Evolutionary conservation across 2,888 invertebrate genomes (phyloP).

Genomic region (Leptinotarsa tumamoca): DNA sequence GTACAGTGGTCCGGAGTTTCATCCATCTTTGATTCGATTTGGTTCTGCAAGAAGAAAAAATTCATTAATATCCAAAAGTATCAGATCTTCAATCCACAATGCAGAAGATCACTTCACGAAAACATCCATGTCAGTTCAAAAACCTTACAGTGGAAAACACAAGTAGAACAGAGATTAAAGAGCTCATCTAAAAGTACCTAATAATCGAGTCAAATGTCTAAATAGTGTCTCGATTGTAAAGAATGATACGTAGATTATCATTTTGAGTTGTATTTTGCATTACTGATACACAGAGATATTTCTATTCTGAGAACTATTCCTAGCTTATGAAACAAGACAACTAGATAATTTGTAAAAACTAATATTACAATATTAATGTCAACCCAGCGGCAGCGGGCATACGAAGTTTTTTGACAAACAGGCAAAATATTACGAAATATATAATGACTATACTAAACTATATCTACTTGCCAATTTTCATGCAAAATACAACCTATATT

Average conservation of each 20-base stretch:
- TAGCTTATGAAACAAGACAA: conserved; percentile 36
- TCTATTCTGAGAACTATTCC: conserved; percentile 24
- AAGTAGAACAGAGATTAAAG: conserved; percentile 33
- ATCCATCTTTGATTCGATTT: conserved; percentile 96
- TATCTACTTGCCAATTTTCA: conserved; percentile 48
- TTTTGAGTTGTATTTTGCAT: conserved; percentile 52
- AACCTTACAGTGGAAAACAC: conserved; percentile 37
- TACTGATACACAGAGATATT: conserved; percentile 18
- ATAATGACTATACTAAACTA: conserved; percentile 40
- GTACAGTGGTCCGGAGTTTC: conserved; percentile 94
- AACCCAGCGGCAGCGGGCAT: background rate
- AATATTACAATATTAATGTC: conserved; percentile 2
- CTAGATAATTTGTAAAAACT: conserved; percentile 28
- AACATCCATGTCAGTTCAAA: conserved; percentile 42
- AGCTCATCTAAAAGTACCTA: conserved; percentile 32
- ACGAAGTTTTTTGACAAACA: conserved; percentile 43
- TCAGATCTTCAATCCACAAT: conserved; percentile 31
- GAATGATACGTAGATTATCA: conserved; percentile 25
- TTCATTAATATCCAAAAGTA: conserved; percentile 15
- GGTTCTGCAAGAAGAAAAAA: conserved; percentile 73
- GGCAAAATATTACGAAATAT: conserved; percentile 40
- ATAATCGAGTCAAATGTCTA: conserved; percentile 29
- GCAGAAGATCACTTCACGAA: conserved; percentile 41
- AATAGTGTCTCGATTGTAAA: conserved; percentile 29
- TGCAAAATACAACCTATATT: conserved; percentile 59